A percentile compares a stretch with the other conserved stretches of the same genome.
phyloP scores from a whole-genome alignment of 2,888 invertebrate species.

The Nematopogon swammerdamellus region DNA sequence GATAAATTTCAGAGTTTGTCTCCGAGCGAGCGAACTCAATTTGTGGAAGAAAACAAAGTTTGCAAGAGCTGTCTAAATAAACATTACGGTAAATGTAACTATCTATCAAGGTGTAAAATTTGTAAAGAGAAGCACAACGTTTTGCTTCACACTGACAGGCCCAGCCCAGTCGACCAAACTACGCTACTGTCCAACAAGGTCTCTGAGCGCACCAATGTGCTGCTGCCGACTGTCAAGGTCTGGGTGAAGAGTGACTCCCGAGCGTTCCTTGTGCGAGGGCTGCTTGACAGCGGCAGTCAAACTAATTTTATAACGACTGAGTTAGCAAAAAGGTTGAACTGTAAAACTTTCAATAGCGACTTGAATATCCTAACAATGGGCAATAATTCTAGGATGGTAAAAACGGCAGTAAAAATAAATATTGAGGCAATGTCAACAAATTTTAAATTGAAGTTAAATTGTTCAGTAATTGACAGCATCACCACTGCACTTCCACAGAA shows the following conservation, averaged over 20 bases:
- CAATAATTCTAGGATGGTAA: too few relatives aligned
- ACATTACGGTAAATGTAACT: constrained; percentile 8
- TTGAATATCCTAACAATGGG: neutral
- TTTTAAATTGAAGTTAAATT: constrained; percentile 6
- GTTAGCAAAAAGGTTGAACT: neutral
- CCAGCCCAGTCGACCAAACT: neutral
- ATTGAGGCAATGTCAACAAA: constrained; percentile 7
- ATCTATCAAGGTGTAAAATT: constrained; percentile 7
- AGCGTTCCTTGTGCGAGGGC: neutral
- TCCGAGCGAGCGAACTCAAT: constrained; percentile 1
- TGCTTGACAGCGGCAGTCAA: constrained; percentile 1
- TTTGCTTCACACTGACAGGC: constrained; percentile 5
- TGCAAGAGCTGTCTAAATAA: constrained; percentile 7
- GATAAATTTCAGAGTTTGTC: constrained; percentile 5
- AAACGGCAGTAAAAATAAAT: constrained; percentile 1
- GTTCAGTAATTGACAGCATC: constrained; percentile 10
- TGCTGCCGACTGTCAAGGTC: constrained; percentile 2
- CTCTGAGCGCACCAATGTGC: neutral
- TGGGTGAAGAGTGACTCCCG: neutral
- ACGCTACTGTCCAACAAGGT: neutral
- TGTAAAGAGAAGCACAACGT: constrained; percentile 9
- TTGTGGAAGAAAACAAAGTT: constrained; percentile 4
- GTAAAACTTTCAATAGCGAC: neutral
- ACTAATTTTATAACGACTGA: constrained; percentile 1
- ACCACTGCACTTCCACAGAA: constrained; percentile 11